Base-by-base conservation (phyloP, 2,888 invertebrate species). In the Abrostola triplasia region DNA sequence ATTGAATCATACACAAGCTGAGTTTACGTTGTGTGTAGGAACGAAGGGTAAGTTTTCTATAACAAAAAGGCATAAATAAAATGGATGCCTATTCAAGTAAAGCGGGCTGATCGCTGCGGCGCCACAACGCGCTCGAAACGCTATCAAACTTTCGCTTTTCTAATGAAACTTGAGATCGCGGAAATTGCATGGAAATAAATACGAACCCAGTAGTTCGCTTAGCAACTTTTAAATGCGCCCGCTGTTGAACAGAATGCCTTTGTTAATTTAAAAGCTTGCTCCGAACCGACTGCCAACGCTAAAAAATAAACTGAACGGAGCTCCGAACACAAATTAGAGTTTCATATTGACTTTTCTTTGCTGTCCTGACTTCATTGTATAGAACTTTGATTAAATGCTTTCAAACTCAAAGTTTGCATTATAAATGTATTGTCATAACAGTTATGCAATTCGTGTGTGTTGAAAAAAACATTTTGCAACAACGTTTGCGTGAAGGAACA, bases 131-230 rank as follows among this genome's bases (percentile, higher is more conserved):
- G 72, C 73, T 71, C 62, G 75, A 82, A 86, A 81, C 68, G 83
- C 83, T 84, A 84, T 81, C 80, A 88, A 91, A 90, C 85, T 92
- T 91, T 88, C 81, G 71, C 79, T 85, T 88, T 87, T 79, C 87
- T 88, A 90, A 90, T 89, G 88, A 88, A 92, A 90, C 87, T 88
- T 85, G 82, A 86, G 81, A 86, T 84, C 80, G 82, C 80, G 84
- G 86, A 90, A 89, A 92, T 90, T 90, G 89, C 87, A 88, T 89
- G 86, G 86, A 90, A 90, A 90, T 90, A 90, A 91, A 91, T 88
- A 89, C 84, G 81, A 81, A 84, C 76, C 83, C 84, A 84, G 84
- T 76, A 87, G 86, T 88, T 87, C 80, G 87, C 83, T 87, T 80
- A 86, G 84, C 79, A 92, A 92, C 88, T 91, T 92, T 88, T 87